phyloP scores from a whole-genome alignment of 2,113 vertebrate genomes.

The Phalacrocorax aristotelis region DNA sequence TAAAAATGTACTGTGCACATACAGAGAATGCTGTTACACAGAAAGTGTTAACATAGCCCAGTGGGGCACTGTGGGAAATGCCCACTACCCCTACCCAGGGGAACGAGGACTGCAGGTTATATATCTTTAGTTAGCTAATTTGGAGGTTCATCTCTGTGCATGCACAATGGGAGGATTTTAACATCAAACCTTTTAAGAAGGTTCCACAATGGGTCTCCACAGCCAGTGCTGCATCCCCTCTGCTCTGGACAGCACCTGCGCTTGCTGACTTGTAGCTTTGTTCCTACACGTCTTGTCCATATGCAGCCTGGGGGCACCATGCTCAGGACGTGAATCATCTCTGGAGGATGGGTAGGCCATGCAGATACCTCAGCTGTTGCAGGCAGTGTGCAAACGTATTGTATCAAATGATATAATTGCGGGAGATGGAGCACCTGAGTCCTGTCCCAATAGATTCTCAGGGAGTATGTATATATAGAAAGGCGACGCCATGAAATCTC shows the following conservation, averaged over 20 bases:
- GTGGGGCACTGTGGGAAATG: fast-evolving
- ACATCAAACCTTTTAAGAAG: background rate
- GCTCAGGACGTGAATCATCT: background rate
- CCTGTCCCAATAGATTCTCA: background rate
- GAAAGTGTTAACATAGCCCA: background rate
- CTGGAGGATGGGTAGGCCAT: background rate
- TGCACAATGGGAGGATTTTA: background rate
- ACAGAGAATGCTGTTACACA: background rate
- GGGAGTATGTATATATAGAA: background rate
- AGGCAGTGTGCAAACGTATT: background rate
- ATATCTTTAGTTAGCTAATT: background rate
- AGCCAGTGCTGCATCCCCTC: background rate
- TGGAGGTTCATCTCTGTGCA: fast-evolving
- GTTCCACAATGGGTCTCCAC: background rate
- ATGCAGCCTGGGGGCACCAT: background rate
- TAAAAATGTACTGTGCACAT: background rate
- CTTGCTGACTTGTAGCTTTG: background rate
- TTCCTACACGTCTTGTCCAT: background rate
- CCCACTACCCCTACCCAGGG: background rate
- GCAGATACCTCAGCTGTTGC: background rate
- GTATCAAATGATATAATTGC: background rate
- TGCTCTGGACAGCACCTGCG: fast-evolving
- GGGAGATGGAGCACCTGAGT: slow-evolving; percentile 25
- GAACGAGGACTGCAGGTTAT: background rate
- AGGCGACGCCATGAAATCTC: background rate